Percentiles rank a stretch among this genome's conserved stretches.
Conservation (phyloP, 2,797 vertebrate genomes). For the Clamator glandarius region DNA sequence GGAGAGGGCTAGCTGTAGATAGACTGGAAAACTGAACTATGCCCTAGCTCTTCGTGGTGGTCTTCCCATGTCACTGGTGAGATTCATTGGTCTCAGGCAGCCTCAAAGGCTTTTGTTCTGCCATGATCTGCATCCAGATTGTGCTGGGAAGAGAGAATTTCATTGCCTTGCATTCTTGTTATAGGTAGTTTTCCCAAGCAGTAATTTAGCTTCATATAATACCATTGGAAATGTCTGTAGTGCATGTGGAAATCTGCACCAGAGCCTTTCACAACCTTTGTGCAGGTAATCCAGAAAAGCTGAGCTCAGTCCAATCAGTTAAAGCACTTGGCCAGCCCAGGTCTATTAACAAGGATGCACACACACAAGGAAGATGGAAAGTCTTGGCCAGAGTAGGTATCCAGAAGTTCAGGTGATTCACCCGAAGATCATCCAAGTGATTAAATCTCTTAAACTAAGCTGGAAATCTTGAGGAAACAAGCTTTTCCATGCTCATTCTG, state of each 20-base stretch:
- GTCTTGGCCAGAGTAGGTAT: background rate
- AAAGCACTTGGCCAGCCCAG: background rate
- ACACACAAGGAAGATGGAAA: background rate
- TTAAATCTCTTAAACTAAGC: constrained; percentile 20
- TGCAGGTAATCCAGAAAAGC: background rate
- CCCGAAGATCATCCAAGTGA: background rate
- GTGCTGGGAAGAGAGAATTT: background rate
- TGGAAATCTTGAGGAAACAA: constrained; percentile 40
- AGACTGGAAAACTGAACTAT: background rate
- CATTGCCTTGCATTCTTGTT: background rate
- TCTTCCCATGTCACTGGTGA: background rate
- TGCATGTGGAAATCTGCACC: background rate
- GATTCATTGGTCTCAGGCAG: background rate
- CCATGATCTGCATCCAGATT: background rate
- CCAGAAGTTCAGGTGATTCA: constrained; percentile 57
- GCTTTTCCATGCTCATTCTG: background rate
- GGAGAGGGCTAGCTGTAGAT: background rate
- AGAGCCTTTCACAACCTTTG: background rate
- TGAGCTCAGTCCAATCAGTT: constrained; percentile 25
- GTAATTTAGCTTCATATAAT: background rate
- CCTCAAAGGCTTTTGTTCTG: background rate
- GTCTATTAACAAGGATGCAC: background rate
- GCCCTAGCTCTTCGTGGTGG: background rate
- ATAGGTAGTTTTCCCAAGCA: background rate
- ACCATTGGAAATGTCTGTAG: rapidly evolving